phyloP scores from a whole-genome alignment of 1,140 invertebrate species.

The Sesamia nonagrioides region DNA sequence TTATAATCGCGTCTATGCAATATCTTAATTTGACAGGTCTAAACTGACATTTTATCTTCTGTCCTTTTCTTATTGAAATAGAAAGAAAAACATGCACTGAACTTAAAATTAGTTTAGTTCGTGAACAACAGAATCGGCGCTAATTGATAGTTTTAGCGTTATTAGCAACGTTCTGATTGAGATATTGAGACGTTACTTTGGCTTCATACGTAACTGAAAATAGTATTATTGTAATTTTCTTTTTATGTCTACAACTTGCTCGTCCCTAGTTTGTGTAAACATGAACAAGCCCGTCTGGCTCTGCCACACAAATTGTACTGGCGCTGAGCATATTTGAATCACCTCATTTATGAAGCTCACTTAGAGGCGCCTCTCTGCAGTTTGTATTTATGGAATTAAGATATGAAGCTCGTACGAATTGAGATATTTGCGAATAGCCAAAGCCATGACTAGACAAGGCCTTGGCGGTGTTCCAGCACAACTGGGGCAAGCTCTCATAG shows the following conservation, averaged over 20 bases:
- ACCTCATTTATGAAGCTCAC: constrained; percentile 20
- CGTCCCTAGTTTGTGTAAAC: constrained; percentile 12
- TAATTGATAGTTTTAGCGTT: constrained; percentile 70
- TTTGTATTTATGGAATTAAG: constrained; percentile 49
- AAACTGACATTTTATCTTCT: too few relatives aligned
- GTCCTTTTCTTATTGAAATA: too few relatives aligned
- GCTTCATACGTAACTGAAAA: constrained; percentile 63
- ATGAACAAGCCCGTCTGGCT: constrained; percentile 19
- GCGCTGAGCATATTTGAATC: constrained; percentile 23
- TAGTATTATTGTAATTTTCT: constrained; percentile 12
- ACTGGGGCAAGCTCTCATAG: constrained; percentile 77
- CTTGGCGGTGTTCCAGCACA: constrained; percentile 79
- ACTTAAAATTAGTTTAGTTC: too few relatives aligned
- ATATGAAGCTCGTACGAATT: constrained; percentile 57
- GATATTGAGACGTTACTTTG: constrained; percentile 62
- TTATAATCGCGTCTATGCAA: too few relatives aligned
- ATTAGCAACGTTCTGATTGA: constrained; percentile 66
- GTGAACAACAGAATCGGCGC: too few relatives aligned
- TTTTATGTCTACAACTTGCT: constrained; percentile 22
- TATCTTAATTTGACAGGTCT: too few relatives aligned
- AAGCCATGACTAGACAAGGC: constrained; percentile 63
- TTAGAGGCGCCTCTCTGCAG: constrained; percentile 31
- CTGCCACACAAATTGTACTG: constrained; percentile 28
- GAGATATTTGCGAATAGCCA: constrained; percentile 61
- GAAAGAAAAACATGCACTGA: too few relatives aligned